Percentiles rank a stretch among this genome's conserved stretches.
Evolutionary conservation across 2,888 invertebrate species (phyloP).

Genomic region (Scelioninae gen. 1): DNA sequence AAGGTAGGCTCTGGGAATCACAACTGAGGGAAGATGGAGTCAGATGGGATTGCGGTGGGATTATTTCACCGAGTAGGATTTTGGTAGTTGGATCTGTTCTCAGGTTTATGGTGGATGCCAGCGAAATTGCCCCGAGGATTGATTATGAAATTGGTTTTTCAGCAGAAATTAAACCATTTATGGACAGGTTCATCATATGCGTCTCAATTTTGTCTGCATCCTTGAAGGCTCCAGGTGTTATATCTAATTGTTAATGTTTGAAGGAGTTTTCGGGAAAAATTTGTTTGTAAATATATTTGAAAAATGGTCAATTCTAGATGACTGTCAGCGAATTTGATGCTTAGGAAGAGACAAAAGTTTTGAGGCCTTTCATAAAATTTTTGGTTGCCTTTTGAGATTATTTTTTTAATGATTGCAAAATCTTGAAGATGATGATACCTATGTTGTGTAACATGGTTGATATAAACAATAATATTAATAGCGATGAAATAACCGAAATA

Average conservation of each 20-base stretch:
- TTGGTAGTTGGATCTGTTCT: constrained; percentile 1
- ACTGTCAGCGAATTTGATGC: no score
- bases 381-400: no score
- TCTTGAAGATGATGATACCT: no score
- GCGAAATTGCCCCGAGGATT: constrained; percentile 5
- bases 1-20: constrained; percentile 18
- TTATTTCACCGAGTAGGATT: not conserved
- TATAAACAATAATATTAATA: no score
- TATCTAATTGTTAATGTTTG: not conserved
- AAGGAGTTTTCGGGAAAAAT: no score
- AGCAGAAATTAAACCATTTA: constrained; percentile 26
- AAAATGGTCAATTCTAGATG: no score
- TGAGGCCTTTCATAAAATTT: no score
- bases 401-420: no score
- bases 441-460: no score
- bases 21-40: constrained; percentile 24
- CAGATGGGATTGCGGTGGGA: not conserved
- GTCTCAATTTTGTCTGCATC: constrained; percentile 7
- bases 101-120: not conserved
- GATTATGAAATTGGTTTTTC: constrained; percentile 18
- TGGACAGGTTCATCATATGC: constrained; percentile 3
- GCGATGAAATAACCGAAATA: constrained; percentile 12
- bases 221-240: not conserved
- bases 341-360: no score
- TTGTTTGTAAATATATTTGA: no score